A percentile compares a stretch with the other conserved stretches of the same genome.
Evolutionary conservation across 2,888 invertebrate genomes (phyloP).

Genomic region (Thysanoteuthis rhombus): DNA sequence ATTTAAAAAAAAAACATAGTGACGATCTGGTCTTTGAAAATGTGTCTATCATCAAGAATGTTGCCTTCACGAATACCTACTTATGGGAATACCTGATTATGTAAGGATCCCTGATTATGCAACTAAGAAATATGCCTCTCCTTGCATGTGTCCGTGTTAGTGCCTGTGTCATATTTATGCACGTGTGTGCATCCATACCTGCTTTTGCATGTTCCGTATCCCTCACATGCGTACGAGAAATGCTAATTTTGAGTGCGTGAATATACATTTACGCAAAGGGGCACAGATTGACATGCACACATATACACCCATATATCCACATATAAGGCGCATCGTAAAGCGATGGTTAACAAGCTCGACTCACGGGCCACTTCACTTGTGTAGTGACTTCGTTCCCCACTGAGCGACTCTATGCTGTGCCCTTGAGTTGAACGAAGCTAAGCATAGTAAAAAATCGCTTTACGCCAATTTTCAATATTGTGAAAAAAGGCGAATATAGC

Average conservation of each 20-base stretch:
- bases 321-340: too few species aligned
- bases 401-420: too few species aligned
- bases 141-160: not conserved
- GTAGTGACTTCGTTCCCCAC: too few species aligned
- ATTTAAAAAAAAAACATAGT: not conserved
- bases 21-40: not conserved
- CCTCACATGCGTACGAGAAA: too few species aligned
- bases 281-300: not conserved
- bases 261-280: not conserved
- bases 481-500: too few species aligned
- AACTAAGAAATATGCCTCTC: not conserved
- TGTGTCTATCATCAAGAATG: not conserved
- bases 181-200: not conserved
- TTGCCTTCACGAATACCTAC: not conserved
- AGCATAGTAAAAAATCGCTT: too few species aligned
- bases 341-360: too few species aligned
- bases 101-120: not conserved
- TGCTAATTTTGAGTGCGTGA: too few species aligned
- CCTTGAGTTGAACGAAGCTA: too few species aligned
- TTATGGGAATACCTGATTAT: not conserved
- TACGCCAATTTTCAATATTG: too few species aligned
- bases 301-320: too few species aligned
- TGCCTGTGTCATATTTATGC: not conserved
- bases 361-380: too few species aligned
- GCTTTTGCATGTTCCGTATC: not conserved